Conservation (phyloP, 2,797 vertebrate genomes). For the Morus bassanus region DNA sequence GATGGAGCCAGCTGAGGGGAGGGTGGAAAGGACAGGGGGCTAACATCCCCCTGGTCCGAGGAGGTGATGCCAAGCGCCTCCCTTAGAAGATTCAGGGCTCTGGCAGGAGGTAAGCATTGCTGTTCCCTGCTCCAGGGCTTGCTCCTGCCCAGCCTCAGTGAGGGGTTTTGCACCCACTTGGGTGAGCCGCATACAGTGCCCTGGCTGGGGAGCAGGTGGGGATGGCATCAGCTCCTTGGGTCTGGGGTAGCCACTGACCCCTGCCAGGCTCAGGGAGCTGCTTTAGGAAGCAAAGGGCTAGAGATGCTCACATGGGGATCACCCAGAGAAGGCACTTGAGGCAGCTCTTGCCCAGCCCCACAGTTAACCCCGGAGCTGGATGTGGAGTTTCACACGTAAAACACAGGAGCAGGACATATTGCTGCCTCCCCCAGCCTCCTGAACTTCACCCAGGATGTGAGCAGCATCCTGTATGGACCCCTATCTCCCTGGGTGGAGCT, state of each 20-base stretch:
- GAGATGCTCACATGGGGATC: background rate
- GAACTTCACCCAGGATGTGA: background rate
- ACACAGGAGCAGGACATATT: background rate
- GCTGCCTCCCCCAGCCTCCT: background rate
- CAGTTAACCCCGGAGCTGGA: background rate
- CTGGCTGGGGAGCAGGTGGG: background rate
- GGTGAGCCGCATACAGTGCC: background rate
- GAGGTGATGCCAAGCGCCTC: background rate
- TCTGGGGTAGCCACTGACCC: background rate
- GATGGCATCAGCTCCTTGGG: background rate
- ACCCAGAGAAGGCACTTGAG: background rate
- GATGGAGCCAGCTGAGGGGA: background rate
- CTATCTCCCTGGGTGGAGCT: background rate
- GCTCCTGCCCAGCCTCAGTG: rapidly evolving
- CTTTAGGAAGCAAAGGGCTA: background rate
- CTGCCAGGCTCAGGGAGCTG: background rate
- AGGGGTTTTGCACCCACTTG: background rate
- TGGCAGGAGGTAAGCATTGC: background rate
- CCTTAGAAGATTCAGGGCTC: background rate
- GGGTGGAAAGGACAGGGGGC: background rate
- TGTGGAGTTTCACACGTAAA: background rate
- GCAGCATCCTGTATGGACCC: background rate
- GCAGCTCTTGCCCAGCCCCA: background rate
- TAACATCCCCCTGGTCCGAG: background rate
- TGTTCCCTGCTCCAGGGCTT: background rate